phyloP scores from a whole-genome alignment of 1,140 invertebrate species.

The Megathymus violae region DNA sequence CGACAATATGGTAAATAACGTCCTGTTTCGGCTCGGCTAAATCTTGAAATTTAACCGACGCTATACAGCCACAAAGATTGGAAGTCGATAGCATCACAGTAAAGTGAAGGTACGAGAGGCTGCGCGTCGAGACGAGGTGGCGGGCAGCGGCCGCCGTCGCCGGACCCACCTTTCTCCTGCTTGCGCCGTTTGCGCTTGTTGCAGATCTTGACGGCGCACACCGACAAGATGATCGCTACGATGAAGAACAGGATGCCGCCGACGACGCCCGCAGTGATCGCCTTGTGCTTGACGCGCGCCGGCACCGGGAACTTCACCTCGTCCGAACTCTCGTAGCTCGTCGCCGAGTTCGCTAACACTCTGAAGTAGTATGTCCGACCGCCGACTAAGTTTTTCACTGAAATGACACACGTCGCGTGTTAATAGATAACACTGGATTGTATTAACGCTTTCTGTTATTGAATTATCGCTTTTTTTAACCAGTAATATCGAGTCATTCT shows the following conservation, averaged over 20 bases:
- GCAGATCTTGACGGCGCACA: conserved; percentile 98
- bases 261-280: conserved; percentile 96
- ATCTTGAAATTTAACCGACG: too few relatives aligned
- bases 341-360: conserved; percentile 93
- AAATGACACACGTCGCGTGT: conserved; percentile 31
- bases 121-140: too few relatives aligned
- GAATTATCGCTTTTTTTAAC: too few relatives aligned
- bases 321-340: conserved; percentile 92
- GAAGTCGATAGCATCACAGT: too few relatives aligned
- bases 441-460: too few relatives aligned
- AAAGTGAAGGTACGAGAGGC: too few relatives aligned
- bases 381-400: conserved; percentile 95
- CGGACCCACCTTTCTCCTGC: conserved; percentile 95
- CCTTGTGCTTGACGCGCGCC: conserved; percentile 95
- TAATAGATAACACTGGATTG: too few relatives aligned
- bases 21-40: too few relatives aligned
- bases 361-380: conserved; percentile 95
- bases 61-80: too few relatives aligned
- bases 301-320: conserved; percentile 94
- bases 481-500: too few relatives aligned
- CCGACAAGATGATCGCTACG: conserved; percentile 96
- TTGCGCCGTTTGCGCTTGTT: conserved; percentile 97
- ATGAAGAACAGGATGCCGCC: conserved; percentile 98
- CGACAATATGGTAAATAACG: conserved; percentile 63
- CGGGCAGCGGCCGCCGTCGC: conserved; percentile 70